Evolutionary conservation across 2,797 vertebrate species (phyloP).

Genomic region (Rhyacichthys aspro): DNA sequence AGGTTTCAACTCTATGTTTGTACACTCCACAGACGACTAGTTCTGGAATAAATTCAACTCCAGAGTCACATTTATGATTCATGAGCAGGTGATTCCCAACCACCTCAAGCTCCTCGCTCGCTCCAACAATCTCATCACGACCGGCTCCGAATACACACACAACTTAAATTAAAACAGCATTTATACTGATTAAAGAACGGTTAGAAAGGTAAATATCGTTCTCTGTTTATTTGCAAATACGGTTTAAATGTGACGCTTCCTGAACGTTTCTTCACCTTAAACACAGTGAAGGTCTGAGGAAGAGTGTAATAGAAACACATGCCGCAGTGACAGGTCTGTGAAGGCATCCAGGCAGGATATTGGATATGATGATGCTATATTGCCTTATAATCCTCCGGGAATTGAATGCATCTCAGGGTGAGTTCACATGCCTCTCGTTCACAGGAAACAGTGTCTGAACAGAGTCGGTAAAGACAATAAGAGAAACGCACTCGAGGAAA

Average conservation of each 20-base stretch:
- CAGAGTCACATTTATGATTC: constrained; percentile 2
- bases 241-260: constrained; percentile 12
- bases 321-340: constrained; percentile 16
- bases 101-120: background rate
- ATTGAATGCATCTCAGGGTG: constrained; percentile 33
- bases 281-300: constrained; percentile 8
- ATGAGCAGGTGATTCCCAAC: constrained; percentile 4
- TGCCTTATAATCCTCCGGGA: constrained; percentile 44
- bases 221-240: constrained; percentile 7
- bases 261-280: constrained; percentile 20
- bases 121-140: background rate
- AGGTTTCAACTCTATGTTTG: background rate
- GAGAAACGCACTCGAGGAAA: constrained; percentile 9
- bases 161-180: too few species aligned
- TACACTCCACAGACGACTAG: background rate
- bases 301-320: constrained; percentile 7
- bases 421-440: constrained; percentile 29
- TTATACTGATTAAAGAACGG: constrained; percentile 5
- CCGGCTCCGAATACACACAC: background rate
- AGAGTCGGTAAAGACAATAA: constrained; percentile 13
- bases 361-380: constrained; percentile 59
- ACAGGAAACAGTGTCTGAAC: constrained; percentile 16
- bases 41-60: background rate
- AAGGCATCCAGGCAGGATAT: constrained; percentile 52
- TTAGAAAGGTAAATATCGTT: too few species aligned